These are phyloP conservation scores for Danaus plexippus DNA, from an alignment of 1,140 invertebrate species.

Conservation along the genomic window DNA sequence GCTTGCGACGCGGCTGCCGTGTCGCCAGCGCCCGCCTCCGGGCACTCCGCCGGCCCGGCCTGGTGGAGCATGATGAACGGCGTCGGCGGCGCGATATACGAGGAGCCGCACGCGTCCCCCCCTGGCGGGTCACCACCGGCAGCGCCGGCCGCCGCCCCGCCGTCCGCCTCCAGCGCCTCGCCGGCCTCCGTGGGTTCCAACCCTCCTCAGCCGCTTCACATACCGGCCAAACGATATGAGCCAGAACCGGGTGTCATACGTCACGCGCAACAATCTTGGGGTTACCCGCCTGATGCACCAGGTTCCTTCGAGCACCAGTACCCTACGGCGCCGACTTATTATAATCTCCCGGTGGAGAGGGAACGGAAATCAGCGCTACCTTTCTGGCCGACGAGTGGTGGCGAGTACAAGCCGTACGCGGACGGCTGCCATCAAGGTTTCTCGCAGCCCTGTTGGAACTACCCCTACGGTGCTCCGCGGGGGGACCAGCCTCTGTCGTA, in stretches of 20 bases:
- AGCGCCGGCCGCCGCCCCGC: constrained; percentile 70
- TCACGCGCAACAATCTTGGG: constrained; percentile 81
- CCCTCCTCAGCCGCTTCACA: constrained; percentile 78
- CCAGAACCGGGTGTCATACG: constrained; percentile 80
- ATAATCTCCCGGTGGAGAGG: constrained; percentile 80
- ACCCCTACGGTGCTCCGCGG: constrained; percentile 77
- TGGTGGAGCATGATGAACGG: constrained; percentile 90
- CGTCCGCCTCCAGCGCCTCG: constrained; percentile 78
- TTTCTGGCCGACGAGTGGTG: constrained; percentile 78
- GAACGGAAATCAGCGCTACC: constrained; percentile 77
- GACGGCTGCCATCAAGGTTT: constrained; percentile 82
- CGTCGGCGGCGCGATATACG: constrained; percentile 73
- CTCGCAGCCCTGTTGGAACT: constrained; percentile 82
- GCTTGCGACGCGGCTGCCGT: constrained; percentile 79
- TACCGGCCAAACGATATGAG: constrained; percentile 85
- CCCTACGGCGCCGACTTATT: constrained; percentile 81
- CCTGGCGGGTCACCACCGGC: constrained; percentile 69
- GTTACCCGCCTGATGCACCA: constrained; percentile 78
- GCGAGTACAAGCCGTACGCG: constrained; percentile 76
- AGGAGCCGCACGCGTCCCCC: constrained; percentile 79
- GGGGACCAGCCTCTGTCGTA: constrained; percentile 78
- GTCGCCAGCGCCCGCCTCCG: constrained; percentile 83
- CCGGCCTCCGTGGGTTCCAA: constrained; percentile 77
- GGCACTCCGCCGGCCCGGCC: constrained; percentile 84
- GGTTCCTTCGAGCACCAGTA: constrained; percentile 80